Evolutionary conservation across 2,888 invertebrate genomes (phyloP).

Genomic region (Gibbula magus): DNA sequence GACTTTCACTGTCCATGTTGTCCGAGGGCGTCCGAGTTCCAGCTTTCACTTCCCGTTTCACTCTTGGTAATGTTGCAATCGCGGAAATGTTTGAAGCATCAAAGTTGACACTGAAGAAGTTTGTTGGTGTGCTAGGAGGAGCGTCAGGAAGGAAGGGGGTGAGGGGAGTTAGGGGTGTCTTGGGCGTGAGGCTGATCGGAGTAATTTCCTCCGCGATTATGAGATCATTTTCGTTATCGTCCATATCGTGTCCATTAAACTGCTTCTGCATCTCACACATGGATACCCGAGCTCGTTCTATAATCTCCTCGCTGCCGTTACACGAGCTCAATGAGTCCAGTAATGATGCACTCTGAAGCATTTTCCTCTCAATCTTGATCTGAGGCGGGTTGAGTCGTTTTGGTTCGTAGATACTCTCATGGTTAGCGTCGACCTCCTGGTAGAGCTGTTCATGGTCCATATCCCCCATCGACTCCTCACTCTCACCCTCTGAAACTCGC

Average conservation of each 20-base stretch:
- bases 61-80: constrained; percentile 67
- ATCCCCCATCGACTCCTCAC: constrained; percentile 60
- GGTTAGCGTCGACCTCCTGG: constrained; percentile 69
- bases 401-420: constrained; percentile 69
- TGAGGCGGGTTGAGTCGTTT: constrained; percentile 61
- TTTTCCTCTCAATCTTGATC: constrained; percentile 71
- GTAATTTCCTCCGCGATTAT: constrained; percentile 73
- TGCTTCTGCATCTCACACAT: constrained; percentile 25
- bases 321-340: constrained; percentile 68
- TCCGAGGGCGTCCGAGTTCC: constrained; percentile 78
- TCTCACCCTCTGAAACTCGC: constrained; percentile 47
- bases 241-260: constrained; percentile 11
- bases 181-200: constrained; percentile 72
- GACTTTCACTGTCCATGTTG: constrained; percentile 9
- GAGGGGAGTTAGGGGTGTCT: constrained; percentile 64
- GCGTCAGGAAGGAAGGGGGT: constrained; percentile 56
- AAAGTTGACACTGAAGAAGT: constrained; percentile 46
- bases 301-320: constrained; percentile 64
- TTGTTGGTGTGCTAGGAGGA: constrained; percentile 58
- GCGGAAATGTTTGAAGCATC: constrained; percentile 59
- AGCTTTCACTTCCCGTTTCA: constrained; percentile 76
- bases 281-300: constrained; percentile 34
- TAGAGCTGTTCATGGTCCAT: constrained; percentile 63
- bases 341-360: constrained; percentile 57
- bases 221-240: constrained; percentile 62